Base-by-base conservation (phyloP, 2,113 vertebrate genomes). In the Hiodon tergisus region DNA sequence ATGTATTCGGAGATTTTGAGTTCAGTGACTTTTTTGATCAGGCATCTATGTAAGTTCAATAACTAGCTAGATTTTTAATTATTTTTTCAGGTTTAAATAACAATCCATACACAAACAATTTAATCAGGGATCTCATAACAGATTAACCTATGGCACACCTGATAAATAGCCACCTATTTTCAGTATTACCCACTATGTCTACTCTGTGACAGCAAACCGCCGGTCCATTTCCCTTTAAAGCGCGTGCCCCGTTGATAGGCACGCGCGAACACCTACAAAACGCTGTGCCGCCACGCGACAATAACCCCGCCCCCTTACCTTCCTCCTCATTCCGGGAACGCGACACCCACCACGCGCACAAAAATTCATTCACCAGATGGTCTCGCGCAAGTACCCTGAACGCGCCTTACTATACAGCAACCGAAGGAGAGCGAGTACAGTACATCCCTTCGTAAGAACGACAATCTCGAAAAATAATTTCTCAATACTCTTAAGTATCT, bases 381-480 rank as follows among this genome's bases (percentile, higher is more conserved):
- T 82, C 76, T 80, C 83, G 85, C 79, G 82, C 83, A 77, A 74
- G 76, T 54, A 17, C 73, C 80, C 78, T 59, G 85, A 77, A 74
- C 85, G 85, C 78, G 85, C 83, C 80, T 86, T 86, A 86, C 85
- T 85, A 86, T 78, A 80, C 73, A 65, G 61, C 62, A 66, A 78
- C 75, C 52, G 46, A 66, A 67, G 75, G 52, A 16, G 69, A 72
- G 72, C 59, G 75, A 59, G 66, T 14, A 10, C 17, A 77, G 74
- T n/a, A 69, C 59, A 65, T 72, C 65, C 70, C 67, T 76, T 67
- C 51, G 54, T 46, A 62, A 17, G 11, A 69, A 75, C 54, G 73
- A 46, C 8, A 78, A 67, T 50, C 62, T 53, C 69, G 52, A 46
- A 60, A 53, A 61, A 52, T 71, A 69, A 76, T 17, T 53, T 59